These are phyloP conservation scores for Pseudomyrmex dendroicus DNA, from an alignment of 1,140 invertebrate genomes.

Conservation along the genomic window DNA sequence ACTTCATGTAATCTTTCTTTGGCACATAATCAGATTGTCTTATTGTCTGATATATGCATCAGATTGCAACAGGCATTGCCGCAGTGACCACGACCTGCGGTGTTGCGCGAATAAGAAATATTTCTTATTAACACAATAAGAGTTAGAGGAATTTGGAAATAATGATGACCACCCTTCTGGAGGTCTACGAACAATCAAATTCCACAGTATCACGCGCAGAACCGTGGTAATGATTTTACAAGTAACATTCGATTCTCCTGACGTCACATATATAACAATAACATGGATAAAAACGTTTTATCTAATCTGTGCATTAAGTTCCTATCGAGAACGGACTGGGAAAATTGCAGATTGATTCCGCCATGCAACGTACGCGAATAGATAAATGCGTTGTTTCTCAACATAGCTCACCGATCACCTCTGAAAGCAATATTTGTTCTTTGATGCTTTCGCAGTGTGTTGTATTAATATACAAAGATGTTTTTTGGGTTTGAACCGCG, in stretches of 20 bases:
- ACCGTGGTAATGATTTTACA: background rate
- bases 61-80: background rate
- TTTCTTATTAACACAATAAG: background rate
- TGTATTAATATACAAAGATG: too few relatives aligned
- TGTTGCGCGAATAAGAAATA: background rate
- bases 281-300: constrained; percentile 61
- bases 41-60: background rate
- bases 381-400: background rate
- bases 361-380: background rate
- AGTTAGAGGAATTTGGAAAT: background rate
- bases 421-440: background rate
- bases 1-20: background rate
- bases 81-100: background rate
- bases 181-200: background rate
- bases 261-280: constrained; percentile 53
- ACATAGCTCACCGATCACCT: background rate
- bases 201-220: background rate
- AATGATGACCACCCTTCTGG: background rate
- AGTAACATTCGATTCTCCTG: background rate
- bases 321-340: background rate
- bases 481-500: too few relatives aligned
- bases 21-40: background rate
- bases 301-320: constrained; percentile 65
- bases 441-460: too few relatives aligned
- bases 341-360: background rate